phyloP scores from a whole-genome alignment of 2,888 invertebrate genomes.

The Leptodirus hochenwartii region DNA sequence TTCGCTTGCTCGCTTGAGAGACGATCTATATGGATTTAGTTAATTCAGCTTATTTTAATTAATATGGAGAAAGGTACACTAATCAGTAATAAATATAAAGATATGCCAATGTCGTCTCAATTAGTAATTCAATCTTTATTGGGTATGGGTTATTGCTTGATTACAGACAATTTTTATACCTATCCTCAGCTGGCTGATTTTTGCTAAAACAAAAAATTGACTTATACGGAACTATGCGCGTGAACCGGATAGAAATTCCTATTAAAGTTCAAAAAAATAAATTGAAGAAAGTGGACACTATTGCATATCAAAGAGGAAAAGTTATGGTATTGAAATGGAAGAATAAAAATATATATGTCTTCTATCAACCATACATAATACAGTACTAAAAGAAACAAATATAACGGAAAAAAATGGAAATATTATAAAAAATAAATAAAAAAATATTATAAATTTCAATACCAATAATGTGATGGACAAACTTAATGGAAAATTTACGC shows the following conservation, averaged over 20 bases:
- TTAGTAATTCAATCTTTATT: constrained; percentile 6
- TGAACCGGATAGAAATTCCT: constrained; percentile 12
- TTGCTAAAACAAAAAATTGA: constrained; percentile 11
- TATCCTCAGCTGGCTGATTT: constrained; percentile 12
- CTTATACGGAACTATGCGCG: constrained; percentile 12
- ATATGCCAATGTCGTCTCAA: constrained; percentile 5
- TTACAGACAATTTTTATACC: constrained; percentile 14
- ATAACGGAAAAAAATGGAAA: constrained; percentile 9
- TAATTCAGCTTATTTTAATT: too few species aligned
- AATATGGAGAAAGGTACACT: too few species aligned
- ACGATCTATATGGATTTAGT: too few species aligned
- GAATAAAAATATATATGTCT: constrained; percentile 10
- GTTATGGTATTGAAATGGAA: constrained; percentile 14
- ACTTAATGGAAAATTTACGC: too few species aligned
- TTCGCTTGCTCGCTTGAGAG: too few species aligned
- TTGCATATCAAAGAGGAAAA: constrained; percentile 13
- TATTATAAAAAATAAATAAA: constrained; percentile 8
- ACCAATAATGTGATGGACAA: too few species aligned
- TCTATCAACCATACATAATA: constrained; percentile 11
- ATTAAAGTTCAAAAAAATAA: constrained; percentile 10
- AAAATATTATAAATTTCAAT: too few species aligned
- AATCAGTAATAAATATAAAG: constrained; percentile 6
- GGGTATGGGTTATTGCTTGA: constrained; percentile 10
- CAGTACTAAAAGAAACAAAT: constrained; percentile 6
- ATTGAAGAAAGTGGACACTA: constrained; percentile 9